Evolutionary conservation across 2,113 vertebrate species (phyloP).

Genomic region (Laticauda colubrina): DNA sequence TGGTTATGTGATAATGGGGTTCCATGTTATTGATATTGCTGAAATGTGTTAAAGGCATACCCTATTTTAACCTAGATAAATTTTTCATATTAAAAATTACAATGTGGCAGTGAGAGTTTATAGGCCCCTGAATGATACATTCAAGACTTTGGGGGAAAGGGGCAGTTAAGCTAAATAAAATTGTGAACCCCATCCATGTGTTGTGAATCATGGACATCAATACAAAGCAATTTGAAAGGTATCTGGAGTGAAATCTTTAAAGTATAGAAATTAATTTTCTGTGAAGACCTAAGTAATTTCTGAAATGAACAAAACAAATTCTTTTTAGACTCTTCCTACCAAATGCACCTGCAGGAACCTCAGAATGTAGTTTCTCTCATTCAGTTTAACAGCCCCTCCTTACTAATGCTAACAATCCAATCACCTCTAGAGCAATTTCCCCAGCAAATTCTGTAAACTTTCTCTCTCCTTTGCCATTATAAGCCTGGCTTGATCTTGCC

Average conservation of each 20-base stretch:
- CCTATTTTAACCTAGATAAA: background rate
- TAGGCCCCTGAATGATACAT: background rate
- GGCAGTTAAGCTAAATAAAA: background rate
- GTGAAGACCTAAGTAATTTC: background rate
- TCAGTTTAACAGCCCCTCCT: background rate
- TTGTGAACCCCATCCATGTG: background rate
- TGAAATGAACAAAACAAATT: background rate
- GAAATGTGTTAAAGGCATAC: background rate
- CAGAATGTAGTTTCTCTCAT: background rate
- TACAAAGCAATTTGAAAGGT: background rate
- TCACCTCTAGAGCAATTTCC: background rate
- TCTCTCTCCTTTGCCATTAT: background rate
- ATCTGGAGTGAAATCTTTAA: background rate
- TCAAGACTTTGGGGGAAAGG: background rate
- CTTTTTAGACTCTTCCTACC: background rate
- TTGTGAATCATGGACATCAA: background rate
- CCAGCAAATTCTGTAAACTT: background rate
- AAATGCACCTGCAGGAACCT: background rate
- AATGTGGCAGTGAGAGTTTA: background rate
- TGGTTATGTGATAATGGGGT: background rate
- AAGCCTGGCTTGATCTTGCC: background rate
- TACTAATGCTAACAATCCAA: background rate
- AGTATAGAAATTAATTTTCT: background rate
- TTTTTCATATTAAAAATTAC: background rate
- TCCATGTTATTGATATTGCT: background rate